Conservation (phyloP, 64 coral and sea anemone species). For the Stylophora pistillata region DNA sequence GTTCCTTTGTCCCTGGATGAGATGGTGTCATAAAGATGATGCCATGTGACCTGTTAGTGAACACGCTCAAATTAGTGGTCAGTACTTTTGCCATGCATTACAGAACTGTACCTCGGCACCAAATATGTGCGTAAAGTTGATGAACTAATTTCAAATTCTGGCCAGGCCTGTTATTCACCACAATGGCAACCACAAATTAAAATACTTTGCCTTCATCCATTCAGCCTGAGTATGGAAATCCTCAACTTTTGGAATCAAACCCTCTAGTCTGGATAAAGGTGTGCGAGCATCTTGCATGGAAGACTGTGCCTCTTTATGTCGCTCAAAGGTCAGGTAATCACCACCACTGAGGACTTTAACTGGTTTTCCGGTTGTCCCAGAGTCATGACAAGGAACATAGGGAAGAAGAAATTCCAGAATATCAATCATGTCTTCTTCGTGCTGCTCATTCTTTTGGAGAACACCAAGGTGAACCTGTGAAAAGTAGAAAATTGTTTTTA, state of each 20-base stretch:
- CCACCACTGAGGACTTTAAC: constrained; percentile 38
- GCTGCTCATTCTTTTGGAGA: constrained; percentile 50
- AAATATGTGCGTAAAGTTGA: no score
- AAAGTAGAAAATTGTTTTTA: no score
- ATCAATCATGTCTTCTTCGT: constrained; percentile 69
- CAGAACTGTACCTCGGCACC: no score
- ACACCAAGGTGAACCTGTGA: constrained; percentile 64
- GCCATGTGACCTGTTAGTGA: constrained; percentile 16
- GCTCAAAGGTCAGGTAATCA: constrained; percentile 58
- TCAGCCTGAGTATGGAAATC: constrained; percentile 55
- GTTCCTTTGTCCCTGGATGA: constrained; percentile 65
- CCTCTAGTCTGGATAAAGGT: constrained; percentile 33
- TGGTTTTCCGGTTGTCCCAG: background rate
- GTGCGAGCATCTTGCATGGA: constrained; percentile 64
- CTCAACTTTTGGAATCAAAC: constrained; percentile 50
- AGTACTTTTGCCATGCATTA: no score
- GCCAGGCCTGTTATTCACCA: no score
- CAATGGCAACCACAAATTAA: no score
- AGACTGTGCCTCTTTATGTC: constrained; percentile 54
- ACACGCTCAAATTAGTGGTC: no score
- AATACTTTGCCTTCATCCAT: constrained; percentile 35
- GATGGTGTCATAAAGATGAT: constrained; percentile 25
- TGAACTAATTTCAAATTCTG: no score
- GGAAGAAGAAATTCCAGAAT: constrained; percentile 28
- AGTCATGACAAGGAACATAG: constrained; percentile 53